Percentiles rank a stretch among this genome's conserved stretches.
Evolutionary conservation across 2,797 vertebrate species (phyloP).

Genomic region (Parambassis ranga): DNA sequence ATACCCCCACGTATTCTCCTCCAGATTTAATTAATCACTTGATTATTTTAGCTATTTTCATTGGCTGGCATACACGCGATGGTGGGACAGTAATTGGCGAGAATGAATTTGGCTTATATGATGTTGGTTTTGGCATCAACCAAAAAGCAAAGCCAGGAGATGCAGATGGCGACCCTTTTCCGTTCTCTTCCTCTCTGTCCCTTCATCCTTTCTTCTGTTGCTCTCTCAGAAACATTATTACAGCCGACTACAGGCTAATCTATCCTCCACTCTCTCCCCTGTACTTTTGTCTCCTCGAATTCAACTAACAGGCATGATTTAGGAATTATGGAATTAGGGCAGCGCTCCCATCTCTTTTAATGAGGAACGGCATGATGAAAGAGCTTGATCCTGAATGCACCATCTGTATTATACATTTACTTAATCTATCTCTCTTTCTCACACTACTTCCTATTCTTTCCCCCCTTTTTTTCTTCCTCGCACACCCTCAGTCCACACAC

Average conservation of each 20-base stretch:
- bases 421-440: slow-evolving; percentile 47
- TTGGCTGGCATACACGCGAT: slow-evolving; percentile 41
- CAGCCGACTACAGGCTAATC: slow-evolving; percentile 57
- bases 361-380: slow-evolving; percentile 75
- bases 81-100: slow-evolving; percentile 52
- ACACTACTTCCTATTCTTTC: slow-evolving; percentile 30
- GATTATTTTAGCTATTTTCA: slow-evolving; percentile 60
- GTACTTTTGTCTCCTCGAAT: slow-evolving; percentile 67
- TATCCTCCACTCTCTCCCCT: slow-evolving; percentile 48
- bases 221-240: slow-evolving; percentile 54
- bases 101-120: slow-evolving; percentile 56
- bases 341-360: slow-evolving; percentile 75
- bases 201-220: slow-evolving; percentile 36
- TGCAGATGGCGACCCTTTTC: slow-evolving; percentile 65
- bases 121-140: slow-evolving; percentile 64
- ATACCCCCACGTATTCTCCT: slow-evolving; percentile 12
- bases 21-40: slow-evolving; percentile 64
- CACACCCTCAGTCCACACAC: not conserved
- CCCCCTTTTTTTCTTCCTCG: not conserved
- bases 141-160: slow-evolving; percentile 56
- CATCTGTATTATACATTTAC: slow-evolving; percentile 70
- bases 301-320: slow-evolving; percentile 74
- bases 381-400: slow-evolving; percentile 72
- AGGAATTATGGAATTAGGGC: slow-evolving; percentile 81
- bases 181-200: slow-evolving; percentile 14